A percentile compares a stretch with the other conserved stretches of the same genome.
Evolutionary conservation across 1,140 invertebrate genomes (phyloP).

Genomic region (Drosophila mauritiana): DNA sequence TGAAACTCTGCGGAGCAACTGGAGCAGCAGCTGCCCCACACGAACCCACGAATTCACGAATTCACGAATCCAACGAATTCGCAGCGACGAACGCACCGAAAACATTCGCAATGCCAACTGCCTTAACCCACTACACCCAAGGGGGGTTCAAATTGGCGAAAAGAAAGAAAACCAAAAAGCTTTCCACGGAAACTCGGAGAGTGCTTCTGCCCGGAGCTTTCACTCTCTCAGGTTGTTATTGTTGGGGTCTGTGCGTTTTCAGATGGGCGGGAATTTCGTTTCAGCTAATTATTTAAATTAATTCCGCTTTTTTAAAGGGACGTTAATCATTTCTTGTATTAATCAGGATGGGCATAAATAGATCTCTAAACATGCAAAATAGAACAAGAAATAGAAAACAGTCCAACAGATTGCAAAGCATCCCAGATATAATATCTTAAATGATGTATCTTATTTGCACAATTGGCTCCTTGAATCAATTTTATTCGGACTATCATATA

Average conservation of each 20-base stretch:
- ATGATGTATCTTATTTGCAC: neutral
- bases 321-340: too few relatives aligned
- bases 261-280: constrained; percentile 38
- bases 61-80: constrained; percentile 27
- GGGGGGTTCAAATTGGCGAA: constrained; percentile 21
- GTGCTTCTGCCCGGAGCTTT: constrained; percentile 31
- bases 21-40: constrained; percentile 62
- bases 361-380: neutral
- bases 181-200: constrained; percentile 28
- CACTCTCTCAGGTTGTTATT: constrained; percentile 20
- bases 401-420: neutral
- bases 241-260: constrained; percentile 28
- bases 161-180: constrained; percentile 38
- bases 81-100: constrained; percentile 41
- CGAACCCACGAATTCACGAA: constrained; percentile 18
- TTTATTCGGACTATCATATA: neutral
- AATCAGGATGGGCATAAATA: neutral
- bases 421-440: too few relatives aligned
- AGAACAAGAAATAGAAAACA: too few relatives aligned
- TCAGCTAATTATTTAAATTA: constrained; percentile 18
- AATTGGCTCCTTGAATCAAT: neutral
- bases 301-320: neutral
- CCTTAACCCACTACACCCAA: constrained; percentile 52
- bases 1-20: constrained; percentile 82
- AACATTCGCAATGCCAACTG: constrained; percentile 64